These are phyloP conservation scores for Cephus runcator DNA, from an alignment of 2,888 invertebrate genomes.

Conservation along the genomic window DNA sequence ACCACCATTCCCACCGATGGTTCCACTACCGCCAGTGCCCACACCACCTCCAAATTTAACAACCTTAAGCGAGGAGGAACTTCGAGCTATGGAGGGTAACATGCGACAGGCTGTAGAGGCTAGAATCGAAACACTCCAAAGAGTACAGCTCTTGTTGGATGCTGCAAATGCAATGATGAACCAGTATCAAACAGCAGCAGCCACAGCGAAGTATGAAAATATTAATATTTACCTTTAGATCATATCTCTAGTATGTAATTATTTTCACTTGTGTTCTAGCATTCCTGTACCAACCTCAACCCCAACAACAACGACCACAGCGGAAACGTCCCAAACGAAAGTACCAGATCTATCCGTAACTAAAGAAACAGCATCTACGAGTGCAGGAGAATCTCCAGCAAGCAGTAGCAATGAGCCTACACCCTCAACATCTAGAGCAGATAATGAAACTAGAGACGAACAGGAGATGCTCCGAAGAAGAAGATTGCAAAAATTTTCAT, in stretches of 20 bases:
- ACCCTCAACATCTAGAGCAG: conserved; percentile 55
- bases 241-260: conserved; percentile 4
- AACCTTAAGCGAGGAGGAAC: conserved; percentile 83
- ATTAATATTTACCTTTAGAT: background rate
- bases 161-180: conserved; percentile 95
- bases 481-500: conserved; percentile 78
- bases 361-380: conserved; percentile 18
- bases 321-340: conserved; percentile 5
- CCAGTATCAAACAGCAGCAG: conserved; percentile 84
- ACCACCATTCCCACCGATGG: conserved; percentile 71
- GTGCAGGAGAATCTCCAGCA: conserved; percentile 9
- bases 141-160: conserved; percentile 91
- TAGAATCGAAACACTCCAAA: conserved; percentile 83
- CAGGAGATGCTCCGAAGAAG: conserved; percentile 74
- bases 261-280: conserved; percentile 34
- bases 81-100: conserved; percentile 88
- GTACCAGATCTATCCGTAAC: background rate
- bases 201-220: conserved; percentile 59
- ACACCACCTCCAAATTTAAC: conserved; percentile 81
- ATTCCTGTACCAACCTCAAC: conserved; percentile 45
- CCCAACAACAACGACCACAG: conserved; percentile 22
- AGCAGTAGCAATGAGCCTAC: conserved; percentile 46
- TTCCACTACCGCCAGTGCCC: conserved; percentile 76
- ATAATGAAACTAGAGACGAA: conserved; percentile 73
- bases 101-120: conserved; percentile 91